These are phyloP conservation scores for Ailurus styani DNA, from an alignment of 2,113 vertebrate species.

Conservation along the genomic window DNA sequence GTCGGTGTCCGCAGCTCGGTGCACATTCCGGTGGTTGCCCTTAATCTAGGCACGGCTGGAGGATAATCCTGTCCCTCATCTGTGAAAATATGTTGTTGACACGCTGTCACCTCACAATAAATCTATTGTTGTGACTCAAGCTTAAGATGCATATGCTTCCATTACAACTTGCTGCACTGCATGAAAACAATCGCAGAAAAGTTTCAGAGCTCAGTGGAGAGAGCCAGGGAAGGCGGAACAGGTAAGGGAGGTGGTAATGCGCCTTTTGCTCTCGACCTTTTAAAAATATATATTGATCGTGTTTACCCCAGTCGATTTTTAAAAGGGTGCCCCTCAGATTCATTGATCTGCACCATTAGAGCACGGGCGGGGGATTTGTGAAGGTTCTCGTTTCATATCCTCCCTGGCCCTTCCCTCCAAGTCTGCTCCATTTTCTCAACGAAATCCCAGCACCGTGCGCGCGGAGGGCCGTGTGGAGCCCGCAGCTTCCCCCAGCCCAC, in stretches of 20 bases:
- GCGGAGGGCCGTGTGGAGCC: not conserved
- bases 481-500: not conserved
- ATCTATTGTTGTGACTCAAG: not conserved
- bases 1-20: not conserved
- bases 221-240: not conserved
- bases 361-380: not conserved
- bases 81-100: slow-evolving; percentile 31
- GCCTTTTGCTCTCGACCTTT: not conserved
- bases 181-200: slow-evolving; percentile 49
- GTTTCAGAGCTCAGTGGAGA: not conserved
- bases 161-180: slow-evolving; percentile 28
- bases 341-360: not conserved
- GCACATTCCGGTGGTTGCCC: not conserved
- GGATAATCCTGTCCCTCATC: not conserved
- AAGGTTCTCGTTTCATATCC: not conserved
- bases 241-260: not conserved
- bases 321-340: not conserved
- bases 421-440: slow-evolving; percentile 25
- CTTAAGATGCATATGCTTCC: not conserved
- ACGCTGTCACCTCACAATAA: not conserved
- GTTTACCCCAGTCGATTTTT: slow-evolving; percentile 3
- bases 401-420: not conserved
- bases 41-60: not conserved
- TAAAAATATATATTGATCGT: not conserved
- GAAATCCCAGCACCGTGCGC: slow-evolving; percentile 9